These are phyloP conservation scores for Dione juno DNA, from an alignment of 2,888 invertebrate genomes.

Conservation along the genomic window DNA sequence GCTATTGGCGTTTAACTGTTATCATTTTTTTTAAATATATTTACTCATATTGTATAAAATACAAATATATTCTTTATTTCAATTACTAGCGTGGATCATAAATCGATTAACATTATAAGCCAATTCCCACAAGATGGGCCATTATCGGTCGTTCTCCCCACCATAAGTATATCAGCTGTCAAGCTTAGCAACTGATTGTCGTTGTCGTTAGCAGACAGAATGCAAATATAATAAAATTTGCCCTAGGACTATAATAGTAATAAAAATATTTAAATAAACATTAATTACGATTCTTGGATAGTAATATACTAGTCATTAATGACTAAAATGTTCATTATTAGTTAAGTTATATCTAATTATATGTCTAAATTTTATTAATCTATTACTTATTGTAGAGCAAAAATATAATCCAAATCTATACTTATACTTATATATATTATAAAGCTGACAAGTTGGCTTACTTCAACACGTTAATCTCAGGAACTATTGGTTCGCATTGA, in stretches of 20 bases:
- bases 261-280: no score
- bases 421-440: no score
- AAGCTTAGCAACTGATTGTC: conserved; percentile 54
- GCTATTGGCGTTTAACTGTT: neutral
- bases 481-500: no score
- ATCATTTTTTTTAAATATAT: no score
- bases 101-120: conserved; percentile 3
- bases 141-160: conserved; percentile 75
- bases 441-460: no score
- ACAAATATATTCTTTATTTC: neutral
- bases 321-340: no score
- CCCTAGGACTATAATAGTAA: conserved; percentile 2
- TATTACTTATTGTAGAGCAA: neutral
- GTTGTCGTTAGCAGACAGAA: conserved; percentile 49
- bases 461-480: no score
- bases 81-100: neutral
- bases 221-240: conserved; percentile 26
- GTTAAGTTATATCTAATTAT: no score
- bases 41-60: no score
- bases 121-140: conserved; percentile 25
- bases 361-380: neutral
- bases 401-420: neutral
- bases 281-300: no score
- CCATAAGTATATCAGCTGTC: conserved; percentile 55
- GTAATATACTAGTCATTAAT: no score